phyloP scores from a whole-genome alignment of 2,797 vertebrate genomes.

The Crax fasciolata region DNA sequence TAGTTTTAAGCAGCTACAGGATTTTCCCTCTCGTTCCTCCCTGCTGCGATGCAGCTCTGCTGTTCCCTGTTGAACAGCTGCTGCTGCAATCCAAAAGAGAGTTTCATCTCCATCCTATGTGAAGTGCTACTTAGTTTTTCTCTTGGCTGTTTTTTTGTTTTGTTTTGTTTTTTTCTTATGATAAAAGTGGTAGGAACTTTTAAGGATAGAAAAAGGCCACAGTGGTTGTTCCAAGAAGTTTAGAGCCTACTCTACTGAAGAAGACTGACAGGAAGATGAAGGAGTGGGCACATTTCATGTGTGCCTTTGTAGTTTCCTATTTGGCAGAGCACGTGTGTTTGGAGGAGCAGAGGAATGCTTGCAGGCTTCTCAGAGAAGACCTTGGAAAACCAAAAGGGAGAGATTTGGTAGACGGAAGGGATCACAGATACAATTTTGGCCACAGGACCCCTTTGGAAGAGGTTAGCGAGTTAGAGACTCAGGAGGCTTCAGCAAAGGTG shows the following conservation, averaged over 20 bases:
- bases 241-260: not conserved
- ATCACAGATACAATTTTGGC: not conserved
- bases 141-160: not conserved
- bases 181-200: not conserved
- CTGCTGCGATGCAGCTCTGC: conserved; percentile 13
- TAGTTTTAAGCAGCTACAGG: not conserved
- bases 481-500: not conserved
- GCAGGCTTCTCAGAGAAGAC: not conserved
- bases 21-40: conserved; percentile 14
- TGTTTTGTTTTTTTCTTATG: not conserved
- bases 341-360: not conserved
- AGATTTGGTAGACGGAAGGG: not conserved
- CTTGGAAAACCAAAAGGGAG: not conserved
- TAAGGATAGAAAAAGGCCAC: not conserved
- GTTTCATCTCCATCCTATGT: not conserved
- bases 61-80: conserved; percentile 23
- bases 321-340: not conserved
- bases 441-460: not conserved
- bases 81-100: not conserved
- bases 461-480: not conserved
- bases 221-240: not conserved
- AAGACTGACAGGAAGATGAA: not conserved
- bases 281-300: not conserved
- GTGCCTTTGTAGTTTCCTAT: conserved; percentile 20
- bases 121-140: not conserved